Base-by-base conservation (phyloP, 2,113 vertebrate species). In the Scalopus aquaticus region DNA sequence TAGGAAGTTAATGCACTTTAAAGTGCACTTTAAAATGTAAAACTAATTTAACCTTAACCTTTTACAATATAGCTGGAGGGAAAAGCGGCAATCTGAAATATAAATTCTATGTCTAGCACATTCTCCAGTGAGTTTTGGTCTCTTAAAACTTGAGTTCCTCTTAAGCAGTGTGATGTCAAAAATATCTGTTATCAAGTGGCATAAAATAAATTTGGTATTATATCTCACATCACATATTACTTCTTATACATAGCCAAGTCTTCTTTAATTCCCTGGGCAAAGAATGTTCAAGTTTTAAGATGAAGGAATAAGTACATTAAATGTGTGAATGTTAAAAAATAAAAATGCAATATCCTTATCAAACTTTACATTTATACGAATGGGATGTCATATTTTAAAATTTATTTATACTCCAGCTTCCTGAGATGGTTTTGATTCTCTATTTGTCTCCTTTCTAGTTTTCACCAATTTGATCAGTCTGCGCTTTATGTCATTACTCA, bases 21-120 rank as follows among this genome's bases (percentile, higher is more conserved):
- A 92, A 95, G 90, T 89, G 74, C 93, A 74, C 82, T 94, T 94
- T 78, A 92, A 93, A 90, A 91, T 94, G 44, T 80, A 95, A 72
- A 93, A 88, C 76, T 35, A 95, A 84, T 90, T 94, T 91, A 95
- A 88, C 62, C 22, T 85, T 72, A 56, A 69, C 83, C 67, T 94
- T 92, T 91, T 46, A 39, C 32, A 84, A 22, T 85, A 4, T 3
- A 13, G 17, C 56, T 56, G 35, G 44, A 94, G 37, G 17, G 46
- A 70, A 89, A 93, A 72, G 12, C 4, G 44, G n/a, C 42, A 39
- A 46, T 30, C 26, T 67, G 28, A 89, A 84, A 56, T 44, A 70
- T n/a, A 78, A 70, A 77, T n/a, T 94, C 30, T 39, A 6, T 32
- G 12, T 24, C 73, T 9, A 30, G 42, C 28, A 69, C 5, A 74